Evolutionary conservation across 2,113 vertebrate species (phyloP).

Genomic region (Herpetotheres cachinnans): DNA sequence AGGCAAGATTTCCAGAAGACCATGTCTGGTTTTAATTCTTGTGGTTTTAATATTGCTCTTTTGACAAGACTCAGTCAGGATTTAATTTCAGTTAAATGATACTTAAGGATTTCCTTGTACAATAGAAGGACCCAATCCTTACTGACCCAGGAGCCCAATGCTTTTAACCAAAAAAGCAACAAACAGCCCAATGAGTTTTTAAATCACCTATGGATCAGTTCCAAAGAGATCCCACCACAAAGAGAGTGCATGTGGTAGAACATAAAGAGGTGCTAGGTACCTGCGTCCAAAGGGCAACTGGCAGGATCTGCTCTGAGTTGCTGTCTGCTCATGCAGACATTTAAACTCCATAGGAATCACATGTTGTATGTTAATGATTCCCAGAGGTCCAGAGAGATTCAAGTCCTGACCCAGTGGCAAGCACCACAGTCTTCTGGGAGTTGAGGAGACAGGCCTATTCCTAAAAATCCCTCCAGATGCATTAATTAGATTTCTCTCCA

Average conservation of each 20-base stretch:
- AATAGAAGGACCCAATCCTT: background rate
- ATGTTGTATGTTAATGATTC: background rate
- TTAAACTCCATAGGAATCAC: background rate
- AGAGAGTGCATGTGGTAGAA: background rate
- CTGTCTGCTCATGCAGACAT: background rate
- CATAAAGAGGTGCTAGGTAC: background rate
- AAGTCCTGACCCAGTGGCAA: background rate
- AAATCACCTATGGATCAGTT: accelerated
- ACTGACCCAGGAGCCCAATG: background rate
- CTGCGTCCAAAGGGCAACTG: background rate
- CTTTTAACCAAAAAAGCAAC: background rate
- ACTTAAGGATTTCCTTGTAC: background rate
- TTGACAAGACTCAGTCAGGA: background rate
- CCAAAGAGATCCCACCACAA: no score
- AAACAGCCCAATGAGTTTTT: background rate
- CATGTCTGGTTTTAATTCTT: background rate
- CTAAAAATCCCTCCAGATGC: background rate
- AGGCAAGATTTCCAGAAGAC: background rate
- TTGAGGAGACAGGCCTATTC: background rate
- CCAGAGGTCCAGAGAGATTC: background rate
- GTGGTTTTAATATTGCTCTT: background rate
- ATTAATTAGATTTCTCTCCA: background rate
- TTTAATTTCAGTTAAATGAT: background rate
- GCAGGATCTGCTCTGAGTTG: background rate
- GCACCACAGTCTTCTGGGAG: background rate